Percentiles rank a stretch among this genome's conserved stretches.
Conservation (phyloP, 2,797 vertebrate species). For the Hippoglossus hippoglossus region DNA sequence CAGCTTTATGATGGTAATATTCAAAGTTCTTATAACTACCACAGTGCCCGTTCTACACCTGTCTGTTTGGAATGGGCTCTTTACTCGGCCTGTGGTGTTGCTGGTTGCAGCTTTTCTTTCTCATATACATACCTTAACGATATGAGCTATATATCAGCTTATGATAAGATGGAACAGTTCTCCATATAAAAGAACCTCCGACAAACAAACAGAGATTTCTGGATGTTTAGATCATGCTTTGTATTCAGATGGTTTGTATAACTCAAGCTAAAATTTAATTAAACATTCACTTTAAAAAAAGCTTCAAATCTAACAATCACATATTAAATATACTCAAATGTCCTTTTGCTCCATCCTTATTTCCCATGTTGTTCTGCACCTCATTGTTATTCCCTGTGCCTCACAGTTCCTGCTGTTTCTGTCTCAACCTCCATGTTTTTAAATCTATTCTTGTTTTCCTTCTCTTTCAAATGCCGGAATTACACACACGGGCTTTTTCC, state of each 20-base stretch:
- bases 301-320: background rate
- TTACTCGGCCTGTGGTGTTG: no score
- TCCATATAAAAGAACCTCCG: no score
- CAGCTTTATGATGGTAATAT: no score
- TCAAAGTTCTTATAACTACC: no score
- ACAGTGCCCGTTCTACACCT: no score
- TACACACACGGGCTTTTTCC: background rate
- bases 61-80: no score
- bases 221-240: no score
- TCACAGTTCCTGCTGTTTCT: constrained; percentile 11
- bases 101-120: no score
- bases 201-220: no score
- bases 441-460: background rate
- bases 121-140: no score
- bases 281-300: background rate
- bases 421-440: background rate
- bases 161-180: no score
- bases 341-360: background rate
- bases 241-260: background rate
- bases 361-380: constrained; percentile 3
- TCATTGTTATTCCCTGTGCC: constrained; percentile 17
- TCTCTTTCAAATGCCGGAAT: constrained; percentile 18
- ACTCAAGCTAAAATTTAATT: background rate
- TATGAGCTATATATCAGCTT: no score
- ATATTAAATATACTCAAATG: background rate